Base-by-base conservation (phyloP, 2,113 vertebrate genomes). In the Serilophus lunatus region DNA sequence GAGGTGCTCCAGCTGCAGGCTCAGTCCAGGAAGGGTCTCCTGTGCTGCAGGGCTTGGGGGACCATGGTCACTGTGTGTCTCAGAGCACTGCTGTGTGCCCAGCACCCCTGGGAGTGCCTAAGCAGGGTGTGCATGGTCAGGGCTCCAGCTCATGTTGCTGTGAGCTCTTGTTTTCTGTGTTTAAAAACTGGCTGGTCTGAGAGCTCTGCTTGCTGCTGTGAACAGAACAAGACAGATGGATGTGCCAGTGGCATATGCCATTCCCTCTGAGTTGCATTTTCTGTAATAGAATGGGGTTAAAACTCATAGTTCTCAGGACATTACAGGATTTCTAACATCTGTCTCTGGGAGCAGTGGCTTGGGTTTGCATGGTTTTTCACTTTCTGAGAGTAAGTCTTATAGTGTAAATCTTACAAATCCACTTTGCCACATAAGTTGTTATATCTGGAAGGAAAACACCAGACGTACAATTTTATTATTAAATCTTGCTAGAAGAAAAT, bases 111-210 rank as follows among this genome's bases (percentile, higher is more conserved):
- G 45, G 50, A n/a, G 5, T 1, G 6, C 64, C 64, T 12, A 4
- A 7, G 23, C 42, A 3, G 4, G 13, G 26, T 0, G 3, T 18
- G 38, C 31, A 10, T 0, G 0, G 22, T 6, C 36, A 5, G 7
- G n/a, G 8, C 53, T 86, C 42, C 66, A 42, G 35, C n/a, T 49
- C 25, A 3, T 15, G 0, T 1, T 23, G 10, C 77, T 74, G 23
- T 4, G n/a, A 76, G 54, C 45, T 71, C 68, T 42, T 20, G 12
- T 24, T 51, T 66, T 4, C 75, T 56, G 23, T 60, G 50, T 36
- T 85, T 74, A 42, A 71, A 45, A 25, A 14, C 31, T 74, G 36
- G 25, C 42, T 76, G 61, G 17, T 64, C 71, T 56, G 88, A 77
- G 81, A 72, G 70, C 56, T 68, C 65, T 72, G 45, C 11, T 20